Evolutionary conservation across 2,797 vertebrate genomes (phyloP), one percentile per base, ranked within the genome.

Genomic region (Malacoraja senta): DNA sequence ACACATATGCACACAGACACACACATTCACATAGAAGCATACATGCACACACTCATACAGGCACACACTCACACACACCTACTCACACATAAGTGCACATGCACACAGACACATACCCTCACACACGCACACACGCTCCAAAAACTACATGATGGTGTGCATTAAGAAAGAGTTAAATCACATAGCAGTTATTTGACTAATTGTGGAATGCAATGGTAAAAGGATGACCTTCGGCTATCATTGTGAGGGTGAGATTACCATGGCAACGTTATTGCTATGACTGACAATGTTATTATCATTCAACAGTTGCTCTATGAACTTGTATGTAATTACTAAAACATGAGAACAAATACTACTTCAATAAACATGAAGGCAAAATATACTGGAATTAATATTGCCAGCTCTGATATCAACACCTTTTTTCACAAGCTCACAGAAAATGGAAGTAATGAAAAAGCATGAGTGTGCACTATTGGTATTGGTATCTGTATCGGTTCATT

Each of bases 231-330:
- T 92, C 38, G 24, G 19, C 71, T 53, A 9, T 88, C 29, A 68
- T 68, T 12, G n/a, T 93, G 58, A 90, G 91, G 91, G 21, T 79
- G 68, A 58, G 68, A 79, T 29, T 0, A 44, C 94, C 71, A 91
- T 88, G 12, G 32, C 12, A 93, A 63, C 3, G 78, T 65, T 32
- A 12, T 53, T 91, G 1, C 24, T 74, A 86, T 76, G 81, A 91
- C 8, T 94, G 80, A 93, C 3, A 72, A 76, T 91, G 68, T 74
- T 91, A 74, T 91, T 91, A 91, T 91, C 44, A 58, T 35, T 76
- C 44, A 92, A 72, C 44, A 17, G 68, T 91, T 91, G 88, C 68
- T 72, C 38, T 72, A 68, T 35, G 71, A 74, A 29, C 72, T 76
- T 68, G 68, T 74, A 26, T 29, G 38, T 76, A 92, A 92, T 92